Percentiles rank a stretch among this genome's conserved stretches.
Evolutionary conservation across 2,888 invertebrate genomes (phyloP).

Genomic region (Dynastes grantii): DNA sequence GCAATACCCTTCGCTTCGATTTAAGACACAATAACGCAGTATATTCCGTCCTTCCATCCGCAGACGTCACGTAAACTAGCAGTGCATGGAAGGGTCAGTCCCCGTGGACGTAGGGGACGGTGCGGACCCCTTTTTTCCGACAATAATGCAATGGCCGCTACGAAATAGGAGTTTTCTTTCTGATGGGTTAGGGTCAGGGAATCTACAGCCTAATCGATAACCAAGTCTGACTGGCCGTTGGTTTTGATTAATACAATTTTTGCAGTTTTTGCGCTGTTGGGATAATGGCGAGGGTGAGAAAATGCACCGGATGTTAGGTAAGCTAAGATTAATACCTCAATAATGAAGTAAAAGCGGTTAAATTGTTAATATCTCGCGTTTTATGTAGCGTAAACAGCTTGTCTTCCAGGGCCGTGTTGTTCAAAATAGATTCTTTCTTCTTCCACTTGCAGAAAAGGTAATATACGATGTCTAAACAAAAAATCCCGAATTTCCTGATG

Average conservation of each 20-base stretch:
- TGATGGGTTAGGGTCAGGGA: constrained; percentile 33
- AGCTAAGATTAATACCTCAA: too few relatives aligned
- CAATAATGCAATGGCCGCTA: constrained; percentile 27
- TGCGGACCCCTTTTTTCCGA: constrained; percentile 29
- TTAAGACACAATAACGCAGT: neutral
- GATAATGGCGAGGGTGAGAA: neutral
- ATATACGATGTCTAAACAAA: neutral
- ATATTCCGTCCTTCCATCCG: neutral
- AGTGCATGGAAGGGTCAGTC: constrained; percentile 42
- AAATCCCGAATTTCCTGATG: neutral
- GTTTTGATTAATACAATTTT: constrained; percentile 37
- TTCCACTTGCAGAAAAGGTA: too few relatives aligned
- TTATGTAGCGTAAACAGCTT: too few relatives aligned
- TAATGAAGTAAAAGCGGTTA: too few relatives aligned
- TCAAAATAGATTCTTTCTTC: too few relatives aligned
- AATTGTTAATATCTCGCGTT: too few relatives aligned
- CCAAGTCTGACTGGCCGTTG: constrained; percentile 19
- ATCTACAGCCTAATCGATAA: constrained; percentile 26
- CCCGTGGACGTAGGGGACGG: constrained; percentile 32
- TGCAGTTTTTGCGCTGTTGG: neutral
- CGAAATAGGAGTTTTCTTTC: neutral
- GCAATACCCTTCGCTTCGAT: neutral
- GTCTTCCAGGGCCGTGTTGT: too few relatives aligned
- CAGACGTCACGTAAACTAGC: neutral
- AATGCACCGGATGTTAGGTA: too few relatives aligned